Base-by-base conservation (phyloP, 1,140 invertebrate species). In the Octopus bimaculoides region DNA sequence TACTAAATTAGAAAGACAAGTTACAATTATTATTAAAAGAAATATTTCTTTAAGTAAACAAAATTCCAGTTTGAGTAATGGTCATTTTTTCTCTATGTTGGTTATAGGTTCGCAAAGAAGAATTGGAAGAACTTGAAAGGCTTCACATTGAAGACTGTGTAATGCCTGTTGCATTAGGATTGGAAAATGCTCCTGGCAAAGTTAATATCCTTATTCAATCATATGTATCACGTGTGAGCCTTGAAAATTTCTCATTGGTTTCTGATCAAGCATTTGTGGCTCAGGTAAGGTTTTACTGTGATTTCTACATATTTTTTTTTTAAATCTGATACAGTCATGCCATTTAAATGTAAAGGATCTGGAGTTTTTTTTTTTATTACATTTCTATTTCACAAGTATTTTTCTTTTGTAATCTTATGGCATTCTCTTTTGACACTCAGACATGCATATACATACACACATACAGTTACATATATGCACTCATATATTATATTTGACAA, bases 141-240 rank as follows among this genome's bases (percentile, higher is more conserved):
- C 89, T 97, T 26, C 90, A 92, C 54, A 87, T 91, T 5, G 91
- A 93, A 56, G 92, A 93, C 85, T 98, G 96, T 88, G 93, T 95
- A 84, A 89, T 97, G 52, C 91, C 92, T 75, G 93, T 95, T 0
- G 91, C 92, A 78, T 95, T 96, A 17, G 95, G 96, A 4, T 93
- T 93, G 20, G 97, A 98, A 89, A 97, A 97, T 89, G 83, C 88
- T 0, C 83, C 89, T 69, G 97, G 97, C 79, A 99, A 99, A 93
- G 97, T 99, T 41, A 99, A 99, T 89, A 97, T 98, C 86, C 91
- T 99, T 6, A 92, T 99, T 81, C 98, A 99, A 90, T 94, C 96
- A 0, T 97, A 94, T 89, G 92, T 99, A 17, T 97, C 95, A 0
- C 91, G 94, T 81, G 94, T 93, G 53, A 90, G 92, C 69, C 93